Evolutionary conservation across 2,113 vertebrate genomes (phyloP).

Genomic region (Dipodomys ordii): DNA sequence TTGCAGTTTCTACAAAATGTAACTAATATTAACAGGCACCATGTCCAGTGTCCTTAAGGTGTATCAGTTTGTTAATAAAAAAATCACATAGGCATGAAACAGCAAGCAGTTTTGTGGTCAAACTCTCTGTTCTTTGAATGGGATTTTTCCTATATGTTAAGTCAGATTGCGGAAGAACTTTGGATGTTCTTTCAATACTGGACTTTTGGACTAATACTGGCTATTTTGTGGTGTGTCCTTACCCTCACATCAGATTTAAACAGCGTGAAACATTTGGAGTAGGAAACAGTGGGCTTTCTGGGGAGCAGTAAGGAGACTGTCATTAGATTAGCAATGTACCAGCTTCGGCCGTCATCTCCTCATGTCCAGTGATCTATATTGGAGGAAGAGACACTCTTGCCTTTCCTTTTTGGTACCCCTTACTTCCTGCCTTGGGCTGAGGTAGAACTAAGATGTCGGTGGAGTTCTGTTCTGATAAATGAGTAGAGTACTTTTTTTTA

Average conservation of each 20-base stretch:
- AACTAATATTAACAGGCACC: background rate
- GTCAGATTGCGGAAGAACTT: background rate
- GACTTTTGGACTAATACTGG: background rate
- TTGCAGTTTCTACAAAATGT: background rate
- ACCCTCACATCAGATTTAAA: background rate
- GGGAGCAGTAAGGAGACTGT: constrained; percentile 31
- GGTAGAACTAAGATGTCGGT: background rate
- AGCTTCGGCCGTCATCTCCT: constrained; percentile 33
- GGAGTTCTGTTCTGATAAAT: background rate
- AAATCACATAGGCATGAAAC: background rate
- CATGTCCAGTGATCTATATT: background rate
- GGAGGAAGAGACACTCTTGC: constrained; percentile 9
- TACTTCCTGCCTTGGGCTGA: constrained; percentile 43
- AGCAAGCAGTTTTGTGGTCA: background rate
- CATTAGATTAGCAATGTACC: background rate
- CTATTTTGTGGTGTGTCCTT: background rate
- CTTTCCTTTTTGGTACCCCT: constrained; percentile 17
- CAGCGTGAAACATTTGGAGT: constrained; percentile 8
- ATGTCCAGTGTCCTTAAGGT: background rate
- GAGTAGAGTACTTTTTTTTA: background rate
- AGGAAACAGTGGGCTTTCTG: constrained; percentile 41
- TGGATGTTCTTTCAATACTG: background rate
- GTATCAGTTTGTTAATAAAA: background rate
- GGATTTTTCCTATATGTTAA: background rate
- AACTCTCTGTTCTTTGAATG: background rate